phyloP scores from a whole-genome alignment of 2,797 vertebrate species.

The Cichlasoma orientale region DNA sequence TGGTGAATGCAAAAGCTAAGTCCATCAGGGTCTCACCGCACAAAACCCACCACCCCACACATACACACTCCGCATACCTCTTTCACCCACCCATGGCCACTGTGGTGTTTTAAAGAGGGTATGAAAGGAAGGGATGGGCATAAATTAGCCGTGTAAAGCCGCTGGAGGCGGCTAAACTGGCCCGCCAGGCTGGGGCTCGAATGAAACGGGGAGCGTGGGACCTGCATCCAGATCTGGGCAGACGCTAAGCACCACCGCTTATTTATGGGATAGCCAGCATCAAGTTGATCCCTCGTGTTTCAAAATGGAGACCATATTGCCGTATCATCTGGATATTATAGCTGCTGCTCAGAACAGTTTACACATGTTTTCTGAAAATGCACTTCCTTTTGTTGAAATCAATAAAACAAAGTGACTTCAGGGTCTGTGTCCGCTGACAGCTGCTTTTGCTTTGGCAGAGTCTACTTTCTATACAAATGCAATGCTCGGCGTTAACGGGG shows the following conservation, averaged over 20 bases:
- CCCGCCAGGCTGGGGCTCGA: slow-evolving; percentile 47
- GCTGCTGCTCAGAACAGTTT: slow-evolving; percentile 19
- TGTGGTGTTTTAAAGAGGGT: slow-evolving; percentile 65
- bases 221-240: slow-evolving; percentile 34
- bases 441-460: not conserved
- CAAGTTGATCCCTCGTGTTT: slow-evolving; percentile 49
- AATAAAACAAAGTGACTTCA: slow-evolving; percentile 5
- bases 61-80: slow-evolving; percentile 18
- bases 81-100: slow-evolving; percentile 41
- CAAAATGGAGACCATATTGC: slow-evolving; percentile 46
- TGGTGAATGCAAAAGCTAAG: slow-evolving; percentile 42
- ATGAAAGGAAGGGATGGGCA: slow-evolving; percentile 55
- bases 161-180: slow-evolving; percentile 43
- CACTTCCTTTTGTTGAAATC: slow-evolving; percentile 23
- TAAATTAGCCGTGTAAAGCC: slow-evolving; percentile 68
- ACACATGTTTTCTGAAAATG: slow-evolving; percentile 14
- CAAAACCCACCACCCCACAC: not conserved
- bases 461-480: not conserved
- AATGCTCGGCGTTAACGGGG: not conserved
- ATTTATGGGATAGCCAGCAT: slow-evolving; percentile 66
- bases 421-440: not conserved
- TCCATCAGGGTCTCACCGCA: slow-evolving; percentile 42
- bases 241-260: slow-evolving; percentile 44
- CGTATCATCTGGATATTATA: slow-evolving; percentile 55
- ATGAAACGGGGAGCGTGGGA: slow-evolving; percentile 60